A percentile compares a stretch with the other conserved stretches of the same genome.
Conservation (phyloP, 2,797 vertebrate genomes). For the Sternarchorhynchus goeldii region DNA sequence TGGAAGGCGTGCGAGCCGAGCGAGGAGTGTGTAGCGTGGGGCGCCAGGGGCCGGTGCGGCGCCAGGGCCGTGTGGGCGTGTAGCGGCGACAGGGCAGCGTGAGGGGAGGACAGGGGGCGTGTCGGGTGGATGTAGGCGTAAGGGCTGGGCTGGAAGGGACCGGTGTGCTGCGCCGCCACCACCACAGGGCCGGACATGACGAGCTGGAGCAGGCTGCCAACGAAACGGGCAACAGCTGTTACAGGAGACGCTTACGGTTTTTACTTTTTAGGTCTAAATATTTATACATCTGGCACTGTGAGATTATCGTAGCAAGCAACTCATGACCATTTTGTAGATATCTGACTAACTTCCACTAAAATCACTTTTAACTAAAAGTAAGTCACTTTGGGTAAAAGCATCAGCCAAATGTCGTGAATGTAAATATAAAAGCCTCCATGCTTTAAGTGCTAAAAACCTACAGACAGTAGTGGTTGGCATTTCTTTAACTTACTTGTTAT, state of each 20-base stretch:
- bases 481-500: slow-evolving; percentile 77
- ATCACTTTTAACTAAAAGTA: too few relatives aligned
- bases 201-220: slow-evolving; percentile 91
- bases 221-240: background rate
- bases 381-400: too few relatives aligned
- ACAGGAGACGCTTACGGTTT: background rate
- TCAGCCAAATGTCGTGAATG: too few relatives aligned
- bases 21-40: slow-evolving; percentile 71
- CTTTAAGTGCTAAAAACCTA: background rate
- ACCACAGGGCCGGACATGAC: slow-evolving; percentile 91
- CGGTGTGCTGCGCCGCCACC: slow-evolving; percentile 72
- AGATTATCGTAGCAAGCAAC: slow-evolving; percentile 1
- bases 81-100: slow-evolving; percentile 68
- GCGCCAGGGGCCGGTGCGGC: slow-evolving; percentile 50
- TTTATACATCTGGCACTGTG: background rate
- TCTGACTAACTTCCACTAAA: too few relatives aligned
- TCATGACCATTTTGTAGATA: too few relatives aligned
- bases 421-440: too few relatives aligned
- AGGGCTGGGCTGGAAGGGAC: slow-evolving; percentile 78
- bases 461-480: slow-evolving; percentile 5
- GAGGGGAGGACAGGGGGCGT: slow-evolving; percentile 50
- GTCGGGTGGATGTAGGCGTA: slow-evolving; percentile 94
- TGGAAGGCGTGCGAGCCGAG: slow-evolving; percentile 79
- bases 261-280: slow-evolving; percentile 15
- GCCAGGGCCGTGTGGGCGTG: slow-evolving; percentile 65